Evolutionary conservation across 1,140 invertebrate genomes (phyloP).

Genomic region (Telenomus remus): DNA sequence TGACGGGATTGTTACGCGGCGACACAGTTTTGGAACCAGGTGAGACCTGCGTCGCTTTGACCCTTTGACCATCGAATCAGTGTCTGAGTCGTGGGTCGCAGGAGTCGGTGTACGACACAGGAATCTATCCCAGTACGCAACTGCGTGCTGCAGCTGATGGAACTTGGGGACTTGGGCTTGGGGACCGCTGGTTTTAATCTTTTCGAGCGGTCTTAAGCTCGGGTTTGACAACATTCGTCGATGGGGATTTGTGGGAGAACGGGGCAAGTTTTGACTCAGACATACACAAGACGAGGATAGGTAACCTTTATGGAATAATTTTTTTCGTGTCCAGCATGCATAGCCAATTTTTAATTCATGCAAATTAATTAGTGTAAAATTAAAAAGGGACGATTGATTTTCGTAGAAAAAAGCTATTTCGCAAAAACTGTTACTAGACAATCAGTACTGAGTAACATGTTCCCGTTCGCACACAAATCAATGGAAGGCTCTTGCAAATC

Average conservation of each 20-base stretch:
- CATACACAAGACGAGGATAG: slow-evolving; percentile 49
- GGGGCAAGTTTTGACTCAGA: slow-evolving; percentile 65
- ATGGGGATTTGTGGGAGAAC: slow-evolving; percentile 64
- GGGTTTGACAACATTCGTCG: slow-evolving; percentile 67
- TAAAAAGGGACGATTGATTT: too few species aligned
- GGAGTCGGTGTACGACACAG: slow-evolving; percentile 63
- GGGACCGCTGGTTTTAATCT: slow-evolving; percentile 64
- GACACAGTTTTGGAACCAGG: slow-evolving; percentile 8
- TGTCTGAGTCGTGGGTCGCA: slow-evolving; percentile 7
- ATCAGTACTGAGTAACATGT: too few species aligned
- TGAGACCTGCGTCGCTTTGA: slow-evolving; percentile 12
- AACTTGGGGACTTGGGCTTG: slow-evolving; percentile 76
- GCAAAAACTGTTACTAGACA: too few species aligned
- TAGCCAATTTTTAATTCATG: too few species aligned
- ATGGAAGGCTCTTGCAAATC: too few species aligned
- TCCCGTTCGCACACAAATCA: too few species aligned
- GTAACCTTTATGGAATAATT: slow-evolving; percentile 36
- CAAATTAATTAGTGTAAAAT: too few species aligned
- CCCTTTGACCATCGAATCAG: slow-evolving; percentile 2
- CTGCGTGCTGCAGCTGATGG: slow-evolving; percentile 77
- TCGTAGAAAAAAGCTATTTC: too few species aligned
- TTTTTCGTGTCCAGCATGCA: slow-evolving; percentile 9
- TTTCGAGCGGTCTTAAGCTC: slow-evolving; percentile 18
- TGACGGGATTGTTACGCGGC: slow-evolving; percentile 68
- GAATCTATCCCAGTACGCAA: slow-evolving; percentile 75